Evolutionary conservation across 2,888 invertebrate genomes (phyloP), one percentile per base, ranked within the genome.

Genomic region (Cerastis rubricosa): DNA sequence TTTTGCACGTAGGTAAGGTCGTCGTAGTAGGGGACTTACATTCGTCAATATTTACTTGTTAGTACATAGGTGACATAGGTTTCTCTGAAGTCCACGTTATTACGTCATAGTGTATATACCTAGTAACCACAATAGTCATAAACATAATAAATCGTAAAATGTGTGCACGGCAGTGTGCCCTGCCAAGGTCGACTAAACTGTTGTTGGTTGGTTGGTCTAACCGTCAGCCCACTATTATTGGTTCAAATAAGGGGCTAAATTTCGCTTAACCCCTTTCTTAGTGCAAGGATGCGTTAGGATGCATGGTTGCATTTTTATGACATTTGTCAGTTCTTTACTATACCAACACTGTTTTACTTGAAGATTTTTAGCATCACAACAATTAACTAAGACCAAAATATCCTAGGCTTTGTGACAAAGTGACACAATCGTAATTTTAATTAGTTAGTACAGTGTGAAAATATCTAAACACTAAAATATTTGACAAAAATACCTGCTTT

Each of bases 1-100:
- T 84, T 85, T 81, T 74, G 66, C 14, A 57, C n/a, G n/a, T 70
- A 70, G 7, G 25, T 77, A 76, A n/a, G n/a, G n/a, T n/a, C n/a
- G n/a, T n/a, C n/a, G n/a, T n/a, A n/a, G n/a, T n/a, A n/a, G n/a
- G 35, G 35, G 1, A 35, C 8, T 1, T 47, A 22, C 2, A 45
- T 43, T 25, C 29, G 65, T 78, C 84, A 80, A 59, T 71, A 70
- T 80, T 68, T 65, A 61, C 47, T 17, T 17, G 47, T 35, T 71
- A 61, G 65, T 80, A 70, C n/a, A 22, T 25, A 59, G 11, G 40
- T 69, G 66, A 85, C 59, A 47, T 57, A 59, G 64, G 68, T 61
- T 81, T 81, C 85, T 71, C 22, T 80, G 71, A 82, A 61, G 61
- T 76, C 59, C 64, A 40, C 61, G 19, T 47, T 9, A 40, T 81